phyloP scores from a whole-genome alignment of 2,888 invertebrate species.

The Germaria angustata region DNA sequence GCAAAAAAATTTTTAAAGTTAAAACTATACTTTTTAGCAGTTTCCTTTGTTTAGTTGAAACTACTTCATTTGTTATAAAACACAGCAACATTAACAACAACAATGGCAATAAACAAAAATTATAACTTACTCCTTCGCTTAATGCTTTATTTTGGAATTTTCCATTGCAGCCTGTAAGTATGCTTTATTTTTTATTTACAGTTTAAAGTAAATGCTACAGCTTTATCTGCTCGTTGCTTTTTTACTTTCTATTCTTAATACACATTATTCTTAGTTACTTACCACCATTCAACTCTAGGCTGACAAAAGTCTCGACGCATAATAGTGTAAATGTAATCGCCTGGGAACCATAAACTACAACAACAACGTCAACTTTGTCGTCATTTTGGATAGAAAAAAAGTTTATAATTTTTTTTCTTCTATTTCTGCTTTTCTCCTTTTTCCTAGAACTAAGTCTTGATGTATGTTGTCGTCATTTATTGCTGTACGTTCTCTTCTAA shows the following conservation, averaged over 20 bases:
- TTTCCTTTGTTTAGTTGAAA: conserved; percentile 46
- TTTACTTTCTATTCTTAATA: background rate
- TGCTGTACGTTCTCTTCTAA: conserved; percentile 10
- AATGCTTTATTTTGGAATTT: conserved; percentile 29
- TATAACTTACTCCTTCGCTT: conserved; percentile 41
- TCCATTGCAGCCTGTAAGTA: conserved; percentile 52
- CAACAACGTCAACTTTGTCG: conserved; percentile 42
- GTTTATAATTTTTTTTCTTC: background rate
- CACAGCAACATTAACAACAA: conserved; percentile 30
- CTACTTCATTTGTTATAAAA: conserved; percentile 47
- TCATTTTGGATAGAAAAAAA: conserved; percentile 37
- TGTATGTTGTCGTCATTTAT: conserved; percentile 63
- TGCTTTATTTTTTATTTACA: conserved; percentile 48
- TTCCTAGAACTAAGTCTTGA: conserved; percentile 34
- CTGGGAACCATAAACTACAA: conserved; percentile 63
- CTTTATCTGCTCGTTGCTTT: conserved; percentile 7
- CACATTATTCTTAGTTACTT: conserved; percentile 20
- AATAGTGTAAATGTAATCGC: conserved; percentile 63
- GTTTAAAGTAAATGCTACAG: conserved; percentile 20
- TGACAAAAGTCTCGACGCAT: conserved; percentile 61
- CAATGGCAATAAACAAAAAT: conserved; percentile 45
- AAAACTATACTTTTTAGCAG: conserved; percentile 19
- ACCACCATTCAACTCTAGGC: conserved; percentile 36
- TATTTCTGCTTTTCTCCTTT: background rate
- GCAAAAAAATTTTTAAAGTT: conserved; percentile 11